Evolutionary conservation across 2,113 vertebrate species (phyloP), one percentile per base, ranked within the genome.

Genomic region (Riparia riparia): DNA sequence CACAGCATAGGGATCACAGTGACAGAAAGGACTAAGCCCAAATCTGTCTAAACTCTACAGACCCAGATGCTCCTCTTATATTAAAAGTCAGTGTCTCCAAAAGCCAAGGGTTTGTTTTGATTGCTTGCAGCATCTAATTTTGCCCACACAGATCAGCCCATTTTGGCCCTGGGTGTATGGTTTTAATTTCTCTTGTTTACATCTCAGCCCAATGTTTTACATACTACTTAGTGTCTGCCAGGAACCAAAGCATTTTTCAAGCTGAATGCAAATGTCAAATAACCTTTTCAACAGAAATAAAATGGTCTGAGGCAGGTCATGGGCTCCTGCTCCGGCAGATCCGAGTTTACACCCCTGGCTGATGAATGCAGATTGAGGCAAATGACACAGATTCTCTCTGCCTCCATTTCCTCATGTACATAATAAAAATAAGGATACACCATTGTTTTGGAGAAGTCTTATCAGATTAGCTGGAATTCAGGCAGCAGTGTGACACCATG

Each of bases 221-320:
- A 65, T 82, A 47, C 57, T 84, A 34, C 44, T 86, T 82, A 79
- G 82, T 80, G 60, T 41, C 74, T 81, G 82, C 54, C 88, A 58
- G 51, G 70, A 96, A 69, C 42, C 34, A 92, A 87, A 94, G 39
- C 49, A 60, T 65, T 95, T 96, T 89, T 28, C 60, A 88, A 89
- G 79, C 73, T 39, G 69, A 78, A 83, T 85, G 63, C 49, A 82
- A 74, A 94, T 73, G 80, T 83, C 68, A 68, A 81, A 56, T 76
- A 93, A 95, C 51, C 17, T 89, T 93, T 86, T 53, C 86, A 73
- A 47, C 9, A 39, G 17, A 63, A 78, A 25, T 70, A 86, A 90
- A 93, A 89, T 45, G 26, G 86, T 49, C 68, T 80, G 72, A 70
- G 56, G 49, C 37, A 47, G 44, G 76, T 88, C 72, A 72, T 8